Conservation (phyloP, 2,888 invertebrate genomes). For the Tetragonula carbonaria region DNA sequence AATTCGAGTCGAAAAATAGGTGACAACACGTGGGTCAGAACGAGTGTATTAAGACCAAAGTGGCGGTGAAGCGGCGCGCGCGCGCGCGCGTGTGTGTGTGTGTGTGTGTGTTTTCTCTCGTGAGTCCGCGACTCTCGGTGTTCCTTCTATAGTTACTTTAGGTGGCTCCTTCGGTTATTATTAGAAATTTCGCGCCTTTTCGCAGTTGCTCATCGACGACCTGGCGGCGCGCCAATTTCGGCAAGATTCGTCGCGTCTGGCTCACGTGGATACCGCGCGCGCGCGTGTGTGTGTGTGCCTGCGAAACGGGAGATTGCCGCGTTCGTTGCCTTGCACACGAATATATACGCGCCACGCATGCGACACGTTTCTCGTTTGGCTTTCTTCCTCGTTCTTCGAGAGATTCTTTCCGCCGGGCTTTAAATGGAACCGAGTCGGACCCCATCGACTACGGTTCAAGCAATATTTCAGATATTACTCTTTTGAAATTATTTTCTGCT, state of each 20-base stretch:
- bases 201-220: conserved; percentile 53
- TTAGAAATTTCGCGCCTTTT: conserved; percentile 73
- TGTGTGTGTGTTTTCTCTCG: conserved; percentile 6
- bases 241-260: conserved; percentile 56
- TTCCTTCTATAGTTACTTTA: conserved; percentile 44
- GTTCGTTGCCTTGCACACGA: conserved; percentile 51
- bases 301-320: conserved; percentile 23
- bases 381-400: conserved; percentile 66
- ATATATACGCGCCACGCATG: conserved; percentile 26
- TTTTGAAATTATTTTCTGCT: too few species aligned
- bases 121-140: conserved; percentile 32
- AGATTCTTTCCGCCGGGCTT: conserved; percentile 56
- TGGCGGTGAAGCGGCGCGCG: background rate
- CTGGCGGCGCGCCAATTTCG: conserved; percentile 64
- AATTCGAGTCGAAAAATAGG: conserved; percentile 38
- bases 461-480: background rate
- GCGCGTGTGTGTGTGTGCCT: background rate
- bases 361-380: conserved; percentile 41
- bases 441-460: background rate
- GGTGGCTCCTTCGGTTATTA: conserved; percentile 58
- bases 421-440: conserved; percentile 38
- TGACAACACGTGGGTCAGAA: conserved; percentile 37
- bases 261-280: background rate
- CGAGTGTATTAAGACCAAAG: conserved; percentile 7
- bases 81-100: too few species aligned